Evolutionary conservation across 2,113 vertebrate genomes (phyloP).

Genomic region (Atlantisia rogersi): DNA sequence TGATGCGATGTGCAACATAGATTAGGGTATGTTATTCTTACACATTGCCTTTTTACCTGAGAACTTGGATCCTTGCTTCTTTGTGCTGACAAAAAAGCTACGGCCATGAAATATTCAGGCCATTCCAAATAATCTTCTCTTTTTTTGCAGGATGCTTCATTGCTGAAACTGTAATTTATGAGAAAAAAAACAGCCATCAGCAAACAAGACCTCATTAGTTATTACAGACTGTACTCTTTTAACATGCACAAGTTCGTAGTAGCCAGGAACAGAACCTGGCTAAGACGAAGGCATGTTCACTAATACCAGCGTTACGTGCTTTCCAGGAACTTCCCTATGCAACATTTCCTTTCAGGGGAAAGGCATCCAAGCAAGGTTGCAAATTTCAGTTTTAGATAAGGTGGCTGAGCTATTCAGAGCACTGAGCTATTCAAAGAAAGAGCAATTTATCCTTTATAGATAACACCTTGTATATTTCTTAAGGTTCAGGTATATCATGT

Average conservation of each 20-base stretch:
- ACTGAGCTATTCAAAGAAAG: constrained; percentile 6
- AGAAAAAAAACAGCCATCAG: neutral
- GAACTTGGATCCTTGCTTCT: constrained; percentile 98
- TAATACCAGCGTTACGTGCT: neutral
- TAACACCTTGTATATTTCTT: constrained; percentile 17
- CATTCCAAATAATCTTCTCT: constrained; percentile 94
- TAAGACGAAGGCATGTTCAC: neutral
- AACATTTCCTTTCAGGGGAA: constrained; percentile 4
- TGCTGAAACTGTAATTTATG: constrained; percentile 37
- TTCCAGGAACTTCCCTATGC: neutral
- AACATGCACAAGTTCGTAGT: neutral
- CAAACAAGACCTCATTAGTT: neutral
- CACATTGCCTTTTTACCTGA: constrained; percentile 77
- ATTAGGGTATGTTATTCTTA: neutral
- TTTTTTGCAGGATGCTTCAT: constrained; percentile 78
- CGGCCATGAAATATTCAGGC: constrained; percentile 98
- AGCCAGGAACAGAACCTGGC: neutral
- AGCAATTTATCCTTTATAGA: constrained; percentile 41
- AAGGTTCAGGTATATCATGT: neutral
- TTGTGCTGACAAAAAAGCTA: constrained; percentile 95
- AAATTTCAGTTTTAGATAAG: constrained; percentile 52
- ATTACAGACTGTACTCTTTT: neutral
- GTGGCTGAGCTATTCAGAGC: constrained; percentile 26
- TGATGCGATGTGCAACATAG: neutral
- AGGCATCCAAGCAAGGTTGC: neutral